Percentiles rank a stretch among this genome's conserved stretches.
Evolutionary conservation across 2,888 invertebrate genomes (phyloP).

Genomic region (Mythimna vitellina): DNA sequence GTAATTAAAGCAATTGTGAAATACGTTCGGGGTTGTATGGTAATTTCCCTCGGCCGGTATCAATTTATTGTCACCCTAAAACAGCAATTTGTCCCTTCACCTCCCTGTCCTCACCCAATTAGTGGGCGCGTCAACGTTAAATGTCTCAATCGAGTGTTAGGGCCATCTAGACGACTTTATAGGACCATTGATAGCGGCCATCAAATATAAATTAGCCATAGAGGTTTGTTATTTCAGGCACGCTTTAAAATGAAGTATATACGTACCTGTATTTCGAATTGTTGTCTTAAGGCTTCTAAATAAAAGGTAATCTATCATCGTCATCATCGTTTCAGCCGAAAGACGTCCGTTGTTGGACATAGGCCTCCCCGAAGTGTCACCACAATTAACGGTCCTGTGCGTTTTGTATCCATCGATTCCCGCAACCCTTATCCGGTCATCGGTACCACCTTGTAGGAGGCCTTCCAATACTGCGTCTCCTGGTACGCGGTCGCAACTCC

Average conservation of each 20-base stretch:
- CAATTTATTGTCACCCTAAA: constrained; percentile 89
- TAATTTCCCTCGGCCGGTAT: constrained; percentile 85
- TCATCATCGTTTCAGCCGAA: too few species aligned
- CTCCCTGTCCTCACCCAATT: constrained; percentile 82
- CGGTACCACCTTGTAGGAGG: too few species aligned
- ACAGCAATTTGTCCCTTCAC: constrained; percentile 85
- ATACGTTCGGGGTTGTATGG: constrained; percentile 84
- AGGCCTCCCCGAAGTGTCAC: too few species aligned
- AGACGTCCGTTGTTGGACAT: too few species aligned
- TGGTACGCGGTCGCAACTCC: too few species aligned
- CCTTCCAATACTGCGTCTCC: too few species aligned
- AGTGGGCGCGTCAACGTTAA: constrained; percentile 82
- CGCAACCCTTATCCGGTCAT: too few species aligned
- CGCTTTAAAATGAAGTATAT: not conserved
- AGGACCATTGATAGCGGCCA: constrained; percentile 42
- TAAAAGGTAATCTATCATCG: too few species aligned
- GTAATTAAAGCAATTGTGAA: constrained; percentile 88
- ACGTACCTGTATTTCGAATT: too few species aligned
- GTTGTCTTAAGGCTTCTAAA: too few species aligned
- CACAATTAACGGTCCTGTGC: too few species aligned
- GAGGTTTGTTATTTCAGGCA: constrained; percentile 34
- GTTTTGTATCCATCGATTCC: too few species aligned
- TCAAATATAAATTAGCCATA: constrained; percentile 65
- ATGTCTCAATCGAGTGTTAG: constrained; percentile 80
- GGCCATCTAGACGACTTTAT: constrained; percentile 69